Percentiles rank a stretch among this genome's conserved stretches.
These are phyloP conservation scores for Polydesmus complanatus DNA, from an alignment of 2,888 invertebrate genomes.

Conservation along the genomic window DNA sequence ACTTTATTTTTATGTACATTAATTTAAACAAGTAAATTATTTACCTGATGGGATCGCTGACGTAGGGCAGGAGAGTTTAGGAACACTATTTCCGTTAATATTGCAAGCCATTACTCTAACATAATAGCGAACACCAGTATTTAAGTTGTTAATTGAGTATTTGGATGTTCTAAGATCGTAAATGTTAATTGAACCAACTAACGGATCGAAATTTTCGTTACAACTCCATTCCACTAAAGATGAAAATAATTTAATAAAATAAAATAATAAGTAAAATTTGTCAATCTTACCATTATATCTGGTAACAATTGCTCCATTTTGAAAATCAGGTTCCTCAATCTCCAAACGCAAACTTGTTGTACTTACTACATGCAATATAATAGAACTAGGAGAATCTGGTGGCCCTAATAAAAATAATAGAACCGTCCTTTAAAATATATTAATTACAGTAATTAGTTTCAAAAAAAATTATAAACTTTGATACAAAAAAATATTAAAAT, in stretches of 20 bases:
- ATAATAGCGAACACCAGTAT: conserved; percentile 74
- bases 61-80: conserved; percentile 58
- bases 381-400: conserved; percentile 8
- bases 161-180: conserved; percentile 47
- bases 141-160: conserved; percentile 53
- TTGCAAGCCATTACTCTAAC: conserved; percentile 88
- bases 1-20: too few species aligned
- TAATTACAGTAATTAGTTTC: too few species aligned
- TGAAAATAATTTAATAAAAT: conserved; percentile 9
- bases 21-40: too few species aligned
- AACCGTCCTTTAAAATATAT: too few species aligned
- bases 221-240: conserved; percentile 84
- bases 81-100: conserved; percentile 75
- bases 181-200: conserved; percentile 67
- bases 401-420: conserved; percentile 2
- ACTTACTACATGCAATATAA: conserved; percentile 46
- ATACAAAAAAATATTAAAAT: not conserved
- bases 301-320: conserved; percentile 67
- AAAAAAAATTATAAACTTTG: too few species aligned
- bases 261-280: not conserved
- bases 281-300: conserved; percentile 65
- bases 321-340: conserved; percentile 52
- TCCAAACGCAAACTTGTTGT: conserved; percentile 51
- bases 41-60: conserved; percentile 81
- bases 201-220: conserved; percentile 62